Base-by-base conservation (phyloP, 64 coral and sea anemone genomes). In the Dendrophyllia cribrosa region DNA sequence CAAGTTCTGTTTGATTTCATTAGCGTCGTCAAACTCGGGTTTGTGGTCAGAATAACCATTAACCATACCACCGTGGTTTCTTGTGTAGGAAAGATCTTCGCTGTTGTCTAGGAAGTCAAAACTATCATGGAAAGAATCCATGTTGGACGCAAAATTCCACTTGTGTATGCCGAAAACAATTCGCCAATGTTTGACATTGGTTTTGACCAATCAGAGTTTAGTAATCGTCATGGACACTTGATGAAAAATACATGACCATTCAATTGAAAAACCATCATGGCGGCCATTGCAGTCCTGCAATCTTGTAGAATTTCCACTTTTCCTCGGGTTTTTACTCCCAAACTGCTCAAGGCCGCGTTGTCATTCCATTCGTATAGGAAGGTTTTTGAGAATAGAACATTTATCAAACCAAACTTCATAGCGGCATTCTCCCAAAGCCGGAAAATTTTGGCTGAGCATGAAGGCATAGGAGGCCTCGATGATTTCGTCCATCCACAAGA, bases 1-100 rank as follows among this genome's bases (percentile, higher is more conserved):
- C 59, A 99, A 95, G 59, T 99, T 96, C 43, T 99, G 94, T 63
- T 78, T 88, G 5, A 99, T 99, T 88, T 99, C 97, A 9, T 72
- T 77, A 59, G 96, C 91, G 64, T 96, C 94, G 9, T 87, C 89
- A 17, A 67, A 77, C 22, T 99, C 94, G 26, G 60, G 58, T 5
- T 82, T 58, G 48, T 60, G 56, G 21, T 94, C 86, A 5, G 77
- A 23, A 51, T 89, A 89, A 20, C 77, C 69, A 65, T 89, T 94
- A 53, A 94, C 81, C 43, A 74, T 9, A 45, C 77, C 59, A 66
- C 47, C 62, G 15, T 62, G 87, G 24, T 65, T 63, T 76, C 88
- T 83, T n/a, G 9, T 44, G 17, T 74, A 88, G 1, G 86, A 89
- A 47, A 66, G 23, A 24, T 83, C 86, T 69, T 89, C 86, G 50